These are phyloP conservation scores for Apocrypta bakeri DNA, from an alignment of 1,140 invertebrate species.

Conservation along the genomic window DNA sequence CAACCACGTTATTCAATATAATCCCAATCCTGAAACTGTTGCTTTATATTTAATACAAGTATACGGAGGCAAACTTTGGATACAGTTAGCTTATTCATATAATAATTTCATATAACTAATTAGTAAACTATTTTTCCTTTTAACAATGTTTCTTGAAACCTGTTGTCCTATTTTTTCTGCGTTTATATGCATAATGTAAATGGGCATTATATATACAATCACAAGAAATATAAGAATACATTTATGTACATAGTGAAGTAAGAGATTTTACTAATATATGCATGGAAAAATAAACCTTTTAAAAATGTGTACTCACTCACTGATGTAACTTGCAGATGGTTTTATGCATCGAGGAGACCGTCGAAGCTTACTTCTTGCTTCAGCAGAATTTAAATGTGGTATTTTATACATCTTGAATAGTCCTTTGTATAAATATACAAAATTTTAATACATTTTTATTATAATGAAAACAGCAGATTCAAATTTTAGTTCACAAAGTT, in stretches of 20 bases:
- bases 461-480: not conserved
- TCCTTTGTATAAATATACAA: not conserved
- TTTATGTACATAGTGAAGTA: too few relatives aligned
- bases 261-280: too few relatives aligned
- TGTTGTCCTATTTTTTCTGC: not conserved
- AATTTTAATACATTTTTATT: not conserved
- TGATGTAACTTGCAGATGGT: not conserved
- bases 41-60: too few relatives aligned
- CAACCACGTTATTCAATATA: not conserved
- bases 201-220: too few relatives aligned
- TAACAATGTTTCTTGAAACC: not conserved
- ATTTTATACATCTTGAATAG: slow-evolving; percentile 22
- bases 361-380: slow-evolving; percentile 9
- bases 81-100: too few relatives aligned
- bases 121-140: too few relatives aligned
- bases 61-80: too few relatives aligned
- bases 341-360: slow-evolving; percentile 15
- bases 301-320: slow-evolving; percentile 37
- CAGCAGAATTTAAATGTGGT: slow-evolving; percentile 1
- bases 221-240: too few relatives aligned
- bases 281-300: not conserved
- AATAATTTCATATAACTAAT: too few relatives aligned
- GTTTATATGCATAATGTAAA: too few relatives aligned
- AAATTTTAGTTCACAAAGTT: not conserved
- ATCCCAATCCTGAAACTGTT: not conserved